These are phyloP conservation scores for Drosophila willistoni DNA, from an alignment of 1,140 invertebrate genomes.

Conservation along the genomic window DNA sequence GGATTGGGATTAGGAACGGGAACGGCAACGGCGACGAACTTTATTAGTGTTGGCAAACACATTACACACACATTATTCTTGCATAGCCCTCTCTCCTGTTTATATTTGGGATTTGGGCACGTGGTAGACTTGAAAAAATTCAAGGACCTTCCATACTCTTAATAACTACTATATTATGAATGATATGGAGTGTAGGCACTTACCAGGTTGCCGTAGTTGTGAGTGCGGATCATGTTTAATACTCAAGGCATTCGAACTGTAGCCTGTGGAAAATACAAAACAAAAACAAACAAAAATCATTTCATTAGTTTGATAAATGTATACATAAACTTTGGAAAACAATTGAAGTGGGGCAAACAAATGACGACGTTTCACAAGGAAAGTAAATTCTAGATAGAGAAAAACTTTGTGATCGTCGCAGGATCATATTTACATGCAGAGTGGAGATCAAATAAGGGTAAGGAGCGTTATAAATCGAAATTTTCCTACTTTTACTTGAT, in stretches of 20 bases:
- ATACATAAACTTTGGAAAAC: no score
- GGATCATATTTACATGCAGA: no score
- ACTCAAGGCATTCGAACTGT: conserved; percentile 89
- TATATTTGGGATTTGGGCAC: conserved; percentile 55
- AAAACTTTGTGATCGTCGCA: no score
- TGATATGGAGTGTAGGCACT: conserved; percentile 43
- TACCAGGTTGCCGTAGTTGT: conserved; percentile 93
- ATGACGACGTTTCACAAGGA: no score
- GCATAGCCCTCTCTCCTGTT: conserved; percentile 36
- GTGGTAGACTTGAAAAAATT: conserved; percentile 54
- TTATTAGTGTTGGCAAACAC: conserved; percentile 74
- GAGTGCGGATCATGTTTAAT: conserved; percentile 92
- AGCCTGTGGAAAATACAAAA: conserved; percentile 85
- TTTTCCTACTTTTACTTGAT: no score
- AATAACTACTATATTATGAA: conserved; percentile 11
- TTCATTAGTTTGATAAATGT: background rate
- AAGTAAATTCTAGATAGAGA: no score
- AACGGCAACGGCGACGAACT: conserved; percentile 46
- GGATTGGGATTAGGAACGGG: background rate
- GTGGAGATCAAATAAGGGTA: no score
- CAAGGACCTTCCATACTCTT: conserved; percentile 44
- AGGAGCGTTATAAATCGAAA: no score
- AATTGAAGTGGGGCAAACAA: no score
- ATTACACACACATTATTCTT: conserved; percentile 31
- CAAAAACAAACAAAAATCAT: conserved; percentile 50